Evolutionary conservation across 2,113 vertebrate genomes (phyloP), one percentile per base, ranked within the genome.

Genomic region (Nesogale talazaci): DNA sequence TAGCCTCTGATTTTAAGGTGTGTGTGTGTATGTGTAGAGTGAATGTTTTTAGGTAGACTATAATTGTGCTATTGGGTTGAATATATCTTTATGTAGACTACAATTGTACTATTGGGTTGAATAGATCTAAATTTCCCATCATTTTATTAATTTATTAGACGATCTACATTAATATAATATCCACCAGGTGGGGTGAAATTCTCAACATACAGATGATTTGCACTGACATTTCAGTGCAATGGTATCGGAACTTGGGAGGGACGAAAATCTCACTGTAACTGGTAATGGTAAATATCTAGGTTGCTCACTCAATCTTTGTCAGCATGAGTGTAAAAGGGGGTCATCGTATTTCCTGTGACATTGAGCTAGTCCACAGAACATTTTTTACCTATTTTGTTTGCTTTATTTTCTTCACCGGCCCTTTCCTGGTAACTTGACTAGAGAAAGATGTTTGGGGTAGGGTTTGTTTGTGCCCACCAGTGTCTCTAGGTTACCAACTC

Each of bases 321-420:
- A 38, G 11, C 34, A 34, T 27, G 2, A 46, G 59, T 59, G 3
- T n/a, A 8, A 40, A 1, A 0, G 17, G 1, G 0, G 1, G 11
- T 1, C 4, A 11, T 19, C 4, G 29, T 61, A 72, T 75, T 29
- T 34, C 40, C 38, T 83, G 3, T 8, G 0, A 10, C 3, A 5
- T 36, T 65, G 57, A 34, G 61, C 56, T 63, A 52, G 12, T 75
- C n/a, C 19, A 65, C 77, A 88, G 17, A 65, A 42, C 14, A 52
- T 11, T 42, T 10, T 59, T 25, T 42, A n/a, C 52, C 23, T 11
- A 31, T 75, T 38, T 29, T 59, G 5, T 79, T 42, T 59, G n/a
- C 57, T 69, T 61, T 80, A 36, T 31, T 67, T 61, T 10, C 10
- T 34, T 61, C 6, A 19, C 17, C 79, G 12, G 6, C 9, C 7